Evolutionary conservation across 1,140 invertebrate genomes (phyloP).

Genomic region (Lordiphosa collinella): DNA sequence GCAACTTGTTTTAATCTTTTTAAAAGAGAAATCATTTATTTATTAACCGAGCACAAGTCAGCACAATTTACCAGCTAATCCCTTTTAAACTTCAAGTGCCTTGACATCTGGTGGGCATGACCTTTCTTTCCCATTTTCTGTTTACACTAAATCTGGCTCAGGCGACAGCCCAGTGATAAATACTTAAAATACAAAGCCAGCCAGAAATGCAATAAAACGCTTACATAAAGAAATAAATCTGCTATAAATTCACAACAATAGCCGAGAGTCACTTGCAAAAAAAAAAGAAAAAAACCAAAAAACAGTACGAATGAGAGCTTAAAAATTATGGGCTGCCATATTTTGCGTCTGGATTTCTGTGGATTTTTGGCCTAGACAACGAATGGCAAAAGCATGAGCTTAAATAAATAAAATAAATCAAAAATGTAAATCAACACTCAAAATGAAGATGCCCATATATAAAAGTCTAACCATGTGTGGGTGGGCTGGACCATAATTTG

Average conservation of each 20-base stretch:
- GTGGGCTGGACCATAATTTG: constrained; percentile 54
- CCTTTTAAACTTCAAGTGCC: too few relatives aligned
- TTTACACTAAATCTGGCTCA: too few relatives aligned
- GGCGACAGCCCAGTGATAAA: constrained; percentile 4
- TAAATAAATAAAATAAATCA: constrained; percentile 77
- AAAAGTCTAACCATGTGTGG: not conserved
- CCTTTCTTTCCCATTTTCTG: too few relatives aligned
- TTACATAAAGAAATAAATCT: constrained; percentile 59
- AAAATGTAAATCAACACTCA: constrained; percentile 75
- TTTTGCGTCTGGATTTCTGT: constrained; percentile 37
- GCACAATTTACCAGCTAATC: too few relatives aligned
- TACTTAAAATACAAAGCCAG: constrained; percentile 18
- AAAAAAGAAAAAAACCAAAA: constrained; percentile 22
- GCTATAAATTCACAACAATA: constrained; percentile 57
- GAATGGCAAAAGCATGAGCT: constrained; percentile 29
- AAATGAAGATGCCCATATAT: constrained; percentile 8
- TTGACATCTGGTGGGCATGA: too few relatives aligned
- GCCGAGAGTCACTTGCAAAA: constrained; percentile 21
- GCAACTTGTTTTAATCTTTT: too few relatives aligned
- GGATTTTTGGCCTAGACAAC: constrained; percentile 28
- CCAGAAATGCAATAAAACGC: constrained; percentile 44
- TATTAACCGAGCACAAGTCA: too few relatives aligned
- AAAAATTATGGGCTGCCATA: constrained; percentile 60
- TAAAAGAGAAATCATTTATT: too few relatives aligned
- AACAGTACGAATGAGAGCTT: constrained; percentile 54